Base-by-base conservation (phyloP, 2,113 vertebrate genomes). In the Ptychochromis oligacanthus region DNA sequence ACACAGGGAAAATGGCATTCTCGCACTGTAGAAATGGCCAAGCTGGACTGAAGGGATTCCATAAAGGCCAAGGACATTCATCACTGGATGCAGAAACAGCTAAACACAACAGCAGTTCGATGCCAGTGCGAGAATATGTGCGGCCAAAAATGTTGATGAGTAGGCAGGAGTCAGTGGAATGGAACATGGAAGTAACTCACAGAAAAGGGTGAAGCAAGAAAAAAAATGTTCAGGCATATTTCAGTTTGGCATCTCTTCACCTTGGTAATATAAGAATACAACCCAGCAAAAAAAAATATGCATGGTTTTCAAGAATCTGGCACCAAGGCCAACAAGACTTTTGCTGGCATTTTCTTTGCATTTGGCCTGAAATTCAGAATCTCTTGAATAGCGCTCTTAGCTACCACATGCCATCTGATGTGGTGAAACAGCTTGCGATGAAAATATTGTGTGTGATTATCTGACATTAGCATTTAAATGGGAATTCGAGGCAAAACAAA, bases 11-110 rank as follows among this genome's bases (percentile, higher is more conserved):
- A 85, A 87, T 7, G 3, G 80, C 54, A 70, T 26, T 57, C 18
- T 79, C 81, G 34, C 55, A 74, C 14, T 7, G 56, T 61, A 82
- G 77, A 88, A 89, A 92, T 81, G 67, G 38, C 58, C 8, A 7
- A 62, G 77, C 43, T 57, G 61, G 77, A 90, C 52, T 79, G 85
- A 89, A 87, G 49, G 79, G 80, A 85, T 90, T 89, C 88, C 85
- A 55, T 20, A 22, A 88, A 84, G 61, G 74, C 93, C 85, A 61
- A 72, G 36, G 74, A 86, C 65, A 91, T 89, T 86, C 55, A 89
- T 88, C 79, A 89, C 79, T 76, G 81, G 59, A 84, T 79, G 64
- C 18, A 81, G 86, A 70, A 89, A 90, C 18, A 58, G 56, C 75
- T 87, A 80, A 91, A 87, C 72, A 85, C 70, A 62, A 77, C 70